Conservation (phyloP, 2,888 invertebrate species). For the Agrochola circellaris region DNA sequence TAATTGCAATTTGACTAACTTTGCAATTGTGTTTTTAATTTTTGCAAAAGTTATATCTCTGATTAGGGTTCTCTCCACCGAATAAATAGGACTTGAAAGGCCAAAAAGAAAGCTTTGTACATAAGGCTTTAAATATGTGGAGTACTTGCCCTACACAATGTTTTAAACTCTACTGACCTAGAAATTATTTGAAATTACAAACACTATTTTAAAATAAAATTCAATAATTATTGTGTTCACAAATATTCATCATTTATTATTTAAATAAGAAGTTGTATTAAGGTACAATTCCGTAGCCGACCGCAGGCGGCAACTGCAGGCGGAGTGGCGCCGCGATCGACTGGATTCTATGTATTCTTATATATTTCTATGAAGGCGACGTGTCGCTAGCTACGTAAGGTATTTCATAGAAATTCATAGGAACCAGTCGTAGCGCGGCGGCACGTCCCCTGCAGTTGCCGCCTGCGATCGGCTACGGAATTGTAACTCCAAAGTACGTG, state of each 20-base stretch:
- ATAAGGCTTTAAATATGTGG: constrained; percentile 77
- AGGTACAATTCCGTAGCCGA: not conserved
- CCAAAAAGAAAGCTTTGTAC: constrained; percentile 88
- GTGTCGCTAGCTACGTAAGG: no score
- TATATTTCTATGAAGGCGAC: no score
- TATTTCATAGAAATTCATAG: no score
- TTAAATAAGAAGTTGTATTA: constrained; percentile 36
- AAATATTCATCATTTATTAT: constrained; percentile 43
- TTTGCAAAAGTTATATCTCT: constrained; percentile 70
- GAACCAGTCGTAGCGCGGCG: no score
- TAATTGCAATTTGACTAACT: constrained; percentile 37
- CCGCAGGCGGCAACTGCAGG: no score
- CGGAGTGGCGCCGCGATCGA: no score
- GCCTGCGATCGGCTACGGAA: no score
- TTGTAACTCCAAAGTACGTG: constrained; percentile 9
- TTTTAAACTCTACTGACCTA: constrained; percentile 68
- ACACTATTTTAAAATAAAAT: constrained; percentile 7
- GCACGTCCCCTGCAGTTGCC: no score
- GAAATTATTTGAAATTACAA: constrained; percentile 54
- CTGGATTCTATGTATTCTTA: no score
- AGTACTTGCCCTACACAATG: constrained; percentile 67
- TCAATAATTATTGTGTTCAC: constrained; percentile 46
- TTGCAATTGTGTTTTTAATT: constrained; percentile 53
- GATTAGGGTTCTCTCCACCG: constrained; percentile 82
- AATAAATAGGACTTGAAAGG: constrained; percentile 84